Base-by-base conservation (phyloP, 2,888 invertebrate genomes). In the Xestia rhomboidea region DNA sequence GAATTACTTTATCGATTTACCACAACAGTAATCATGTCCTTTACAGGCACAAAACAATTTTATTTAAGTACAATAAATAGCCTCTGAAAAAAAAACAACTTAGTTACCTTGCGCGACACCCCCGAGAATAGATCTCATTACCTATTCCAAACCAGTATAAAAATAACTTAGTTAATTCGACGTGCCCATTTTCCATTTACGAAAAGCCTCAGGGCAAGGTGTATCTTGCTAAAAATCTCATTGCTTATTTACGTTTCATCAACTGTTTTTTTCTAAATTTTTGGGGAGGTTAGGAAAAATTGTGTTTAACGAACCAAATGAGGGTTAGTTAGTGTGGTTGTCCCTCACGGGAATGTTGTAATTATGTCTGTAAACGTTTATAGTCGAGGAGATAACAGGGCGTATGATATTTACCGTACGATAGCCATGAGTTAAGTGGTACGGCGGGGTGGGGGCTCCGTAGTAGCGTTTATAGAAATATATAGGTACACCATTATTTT, bases 401-500 rank as follows among this genome's bases (percentile, higher is more conserved):
- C 87, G 90, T 91, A 90, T 92, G 90, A 91, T 92, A 90, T 92
- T 91, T 91, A 90, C 89, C 88, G 88, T 88, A 84, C 84, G 90
- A 92, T 91, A 90, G 89, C 88, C 87, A 86, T 86, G 89, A 91
- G 90, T 86, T 90, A 90, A 90, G 90, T 89, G 88, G 83, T 77
- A 68, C 64, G 38, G 80, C 69, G 62, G 72, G 84, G 81, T 84
- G 57, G 49, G 83, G 87, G 73, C 62, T 15, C 68, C 76, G 27
- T 76, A 15, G 11, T 10, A 75, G 81, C 87, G 82, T 24, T 63
- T n/a, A 63, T 54, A 30, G 38, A 15, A 62, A 24, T 13, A 15
- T 8, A 11, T 30, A n/a, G n/a, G n/a, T n/a, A n/a, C n/a, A n/a
- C n/a, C n/a, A n/a, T n/a, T n/a, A n/a, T n/a, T n/a, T n/a, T n/a